Evolutionary conservation across 2,113 vertebrate genomes (phyloP), one percentile per base, ranked within the genome.

Genomic region (Hydrochoerus hydrochaeris): DNA sequence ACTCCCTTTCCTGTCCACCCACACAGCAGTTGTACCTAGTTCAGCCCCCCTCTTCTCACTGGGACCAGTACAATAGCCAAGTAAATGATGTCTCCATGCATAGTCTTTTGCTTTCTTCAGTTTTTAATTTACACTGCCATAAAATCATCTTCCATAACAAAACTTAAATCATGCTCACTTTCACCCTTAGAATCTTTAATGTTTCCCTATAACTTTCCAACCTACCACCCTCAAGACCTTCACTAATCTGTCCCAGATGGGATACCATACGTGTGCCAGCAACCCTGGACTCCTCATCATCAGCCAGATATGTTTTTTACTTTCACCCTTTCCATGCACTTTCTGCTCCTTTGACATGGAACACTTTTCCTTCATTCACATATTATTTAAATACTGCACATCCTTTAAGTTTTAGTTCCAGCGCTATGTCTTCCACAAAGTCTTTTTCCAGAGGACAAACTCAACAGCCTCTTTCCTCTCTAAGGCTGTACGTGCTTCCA

Each of bases 131-230:
- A 57, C 1, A 12, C 6, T 88, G 17, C 12, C 10, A 16, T 62
- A 92, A 13, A 90, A 7, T 44, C 14, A 30, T 63, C 19, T 32
- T 87, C 58, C 0, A 2, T 7, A 88, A 67, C 22, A 73, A 58
- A 38, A 9, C 38, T 92, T 92, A 60, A 57, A 44, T 80, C 24
- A 32, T 71, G 46, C 19, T 24, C 58, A 22, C 46, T 84, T 83
- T 75, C n/a, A 71, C 41, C 7, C 65, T 88, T 80, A 75, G 60
- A 83, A 65, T 44, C 5, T 57, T 84, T 81, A 32, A 30, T 32
- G 7, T 46, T 44, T 81, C 80, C 85, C 19, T 89, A 91, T 91
- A 96, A 65, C 90, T 54, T 69, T 71, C 28, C 14, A 78, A 35
- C 17, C 8, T 46, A 65, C 28, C 8, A 49, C 84, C 77, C 49